Base-by-base conservation (phyloP, 1,140 invertebrate species). In the Coenobita brevimanus region DNA sequence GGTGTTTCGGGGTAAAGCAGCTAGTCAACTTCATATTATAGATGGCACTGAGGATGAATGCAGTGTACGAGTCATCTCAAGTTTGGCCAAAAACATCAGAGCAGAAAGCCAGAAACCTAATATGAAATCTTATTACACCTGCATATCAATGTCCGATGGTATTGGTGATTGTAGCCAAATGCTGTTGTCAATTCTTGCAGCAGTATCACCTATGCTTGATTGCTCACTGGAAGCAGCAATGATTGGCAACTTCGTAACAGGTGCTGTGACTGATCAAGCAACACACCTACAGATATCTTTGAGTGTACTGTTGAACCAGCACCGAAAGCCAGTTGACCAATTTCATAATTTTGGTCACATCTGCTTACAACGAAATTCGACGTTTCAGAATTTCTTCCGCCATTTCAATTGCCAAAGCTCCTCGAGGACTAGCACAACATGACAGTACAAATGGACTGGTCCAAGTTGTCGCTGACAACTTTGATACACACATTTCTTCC, bases 311-410 rank as follows among this genome's bases (percentile, higher is more conserved):
- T 38, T 82, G 10, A 82, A 38, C 33, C 79, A 82, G 17, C 79
- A 82, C n/a, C 46, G 79, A 62, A 62, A 36, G 13, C 15, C 62
- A 60, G n/a, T 82, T 60, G 54, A 82, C 24, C 79, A 82, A 21
- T 82, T 82, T 27, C 62, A 82, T 33, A 82, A 60, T 36, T 82
- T 82, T 36, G 57, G 57, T 82, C 27, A 82, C 79, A 21, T 62
- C 79, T 30, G n/a, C 15, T 54, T 82, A 82, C 46, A 67, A 82
- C 54, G 62, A 82, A 67, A 13, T 82, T 17, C 24, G 79, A 30
- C 75, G 75, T 43, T 78, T 78, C 30, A 17, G 75, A 46, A 54
- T 78, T 30, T 78, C 75, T n/a, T 33, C 75, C 17, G 75, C 75
- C 15, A 41, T 41, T n/a, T 38, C 41, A n/a, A 46, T 78, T 21